Conservation (phyloP, 2,888 invertebrate genomes). For the Leuctra nigra region DNA sequence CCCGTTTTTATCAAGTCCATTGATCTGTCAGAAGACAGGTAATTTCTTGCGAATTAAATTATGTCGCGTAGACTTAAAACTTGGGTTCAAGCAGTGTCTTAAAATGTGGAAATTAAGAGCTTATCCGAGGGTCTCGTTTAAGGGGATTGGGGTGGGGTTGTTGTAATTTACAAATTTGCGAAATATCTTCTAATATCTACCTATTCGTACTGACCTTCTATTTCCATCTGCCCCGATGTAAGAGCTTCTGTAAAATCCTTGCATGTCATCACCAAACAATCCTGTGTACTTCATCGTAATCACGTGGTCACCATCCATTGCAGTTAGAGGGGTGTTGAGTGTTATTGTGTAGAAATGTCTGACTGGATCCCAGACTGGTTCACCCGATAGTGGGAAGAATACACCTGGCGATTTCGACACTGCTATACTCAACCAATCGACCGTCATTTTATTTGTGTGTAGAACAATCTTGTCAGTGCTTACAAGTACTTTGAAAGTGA, state of each 20-base stretch:
- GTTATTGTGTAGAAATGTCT: conserved; percentile 48
- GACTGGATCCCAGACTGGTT: conserved; percentile 34
- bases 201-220: too few relatives aligned
- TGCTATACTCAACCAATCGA: background rate
- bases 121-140: too few relatives aligned
- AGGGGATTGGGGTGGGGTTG: too few relatives aligned
- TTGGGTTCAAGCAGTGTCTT: too few relatives aligned
- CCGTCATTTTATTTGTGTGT: conserved; percentile 10
- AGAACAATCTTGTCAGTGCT: background rate
- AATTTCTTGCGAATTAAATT: too few relatives aligned
- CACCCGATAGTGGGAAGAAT: background rate
- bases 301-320: conserved; percentile 43
- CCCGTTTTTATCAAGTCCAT: too few relatives aligned
- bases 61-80: too few relatives aligned
- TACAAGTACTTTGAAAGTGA: background rate
- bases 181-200: too few relatives aligned
- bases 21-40: too few relatives aligned
- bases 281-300: conserved; percentile 53
- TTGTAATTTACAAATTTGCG: background rate
- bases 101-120: too few relatives aligned
- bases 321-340: conserved; percentile 37
- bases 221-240: conserved; percentile 35
- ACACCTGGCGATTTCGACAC: background rate
- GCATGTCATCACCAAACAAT: conserved; percentile 49
- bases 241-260: too few relatives aligned